Evolutionary conservation across 2,113 vertebrate species (phyloP).

Genomic region (Misgurnus anguillicaudatus): DNA sequence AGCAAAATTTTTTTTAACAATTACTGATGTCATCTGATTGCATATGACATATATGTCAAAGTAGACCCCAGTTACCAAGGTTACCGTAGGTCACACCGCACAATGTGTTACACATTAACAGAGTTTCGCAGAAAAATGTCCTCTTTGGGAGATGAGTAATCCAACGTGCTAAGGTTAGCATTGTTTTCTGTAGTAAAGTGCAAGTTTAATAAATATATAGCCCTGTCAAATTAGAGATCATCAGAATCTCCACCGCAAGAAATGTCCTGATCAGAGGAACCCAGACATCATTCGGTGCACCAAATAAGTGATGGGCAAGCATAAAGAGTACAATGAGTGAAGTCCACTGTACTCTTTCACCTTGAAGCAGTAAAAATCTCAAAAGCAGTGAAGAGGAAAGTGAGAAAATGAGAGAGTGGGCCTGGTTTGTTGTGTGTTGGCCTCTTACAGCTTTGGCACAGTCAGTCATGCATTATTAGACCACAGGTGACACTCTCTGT

Average conservation of each 20-base stretch:
- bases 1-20: constrained; percentile 8
- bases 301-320: constrained; percentile 46
- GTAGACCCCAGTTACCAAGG: constrained; percentile 33
- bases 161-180: constrained; percentile 21
- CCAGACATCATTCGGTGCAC: constrained; percentile 13
- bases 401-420: background rate
- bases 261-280: constrained; percentile 28
- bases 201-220: constrained; percentile 63
- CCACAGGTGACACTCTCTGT: constrained; percentile 68
- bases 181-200: constrained; percentile 59
- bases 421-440: constrained; percentile 54
- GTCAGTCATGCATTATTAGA: constrained; percentile 64
- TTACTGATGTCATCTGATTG: constrained; percentile 10
- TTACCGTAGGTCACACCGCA: constrained; percentile 51
- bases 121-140: constrained; percentile 51
- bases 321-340: constrained; percentile 14
- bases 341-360: constrained; percentile 38
- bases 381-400: background rate
- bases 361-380: background rate
- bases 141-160: constrained; percentile 41
- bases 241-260: constrained; percentile 17
- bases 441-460: constrained; percentile 65
- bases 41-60: constrained; percentile 30
- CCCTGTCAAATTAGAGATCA: constrained; percentile 66
- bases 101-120: constrained; percentile 58